Evolutionary conservation across 2,888 invertebrate species (phyloP).

Genomic region (Thymelicus sylvestris): DNA sequence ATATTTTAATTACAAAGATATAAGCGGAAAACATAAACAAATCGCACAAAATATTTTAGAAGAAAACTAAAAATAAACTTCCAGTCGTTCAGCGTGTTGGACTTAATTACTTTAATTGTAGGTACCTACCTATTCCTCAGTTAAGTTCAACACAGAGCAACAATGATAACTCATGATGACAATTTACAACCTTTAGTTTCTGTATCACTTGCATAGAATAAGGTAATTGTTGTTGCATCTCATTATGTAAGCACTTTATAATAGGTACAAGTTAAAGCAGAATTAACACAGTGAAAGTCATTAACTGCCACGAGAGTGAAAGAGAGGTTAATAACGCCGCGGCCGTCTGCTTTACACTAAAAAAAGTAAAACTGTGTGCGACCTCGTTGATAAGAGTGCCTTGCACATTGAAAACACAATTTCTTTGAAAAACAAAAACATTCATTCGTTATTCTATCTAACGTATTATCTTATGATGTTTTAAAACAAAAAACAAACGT

Average conservation of each 20-base stretch:
- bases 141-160: neutral
- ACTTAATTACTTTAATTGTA: no score
- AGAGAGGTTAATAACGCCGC: slow-evolving; percentile 18
- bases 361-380: slow-evolving; percentile 25
- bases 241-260: neutral
- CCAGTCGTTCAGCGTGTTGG: no score
- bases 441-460: neutral
- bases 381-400: slow-evolving; percentile 18
- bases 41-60: no score
- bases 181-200: no score
- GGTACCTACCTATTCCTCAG: neutral
- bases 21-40: no score
- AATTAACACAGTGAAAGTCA: slow-evolving; percentile 21
- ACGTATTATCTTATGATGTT: neutral
- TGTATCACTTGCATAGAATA: no score
- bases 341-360: slow-evolving; percentile 11
- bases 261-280: neutral
- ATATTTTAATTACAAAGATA: no score
- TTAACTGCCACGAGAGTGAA: slow-evolving; percentile 19
- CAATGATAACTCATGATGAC: neutral
- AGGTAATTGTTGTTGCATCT: no score
- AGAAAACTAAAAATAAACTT: no score
- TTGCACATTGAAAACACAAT: neutral
- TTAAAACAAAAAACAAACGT: no score
- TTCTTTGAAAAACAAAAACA: slow-evolving; percentile 9